phyloP scores from a whole-genome alignment of 2,113 vertebrate species.

The Eonycteris spelaea region DNA sequence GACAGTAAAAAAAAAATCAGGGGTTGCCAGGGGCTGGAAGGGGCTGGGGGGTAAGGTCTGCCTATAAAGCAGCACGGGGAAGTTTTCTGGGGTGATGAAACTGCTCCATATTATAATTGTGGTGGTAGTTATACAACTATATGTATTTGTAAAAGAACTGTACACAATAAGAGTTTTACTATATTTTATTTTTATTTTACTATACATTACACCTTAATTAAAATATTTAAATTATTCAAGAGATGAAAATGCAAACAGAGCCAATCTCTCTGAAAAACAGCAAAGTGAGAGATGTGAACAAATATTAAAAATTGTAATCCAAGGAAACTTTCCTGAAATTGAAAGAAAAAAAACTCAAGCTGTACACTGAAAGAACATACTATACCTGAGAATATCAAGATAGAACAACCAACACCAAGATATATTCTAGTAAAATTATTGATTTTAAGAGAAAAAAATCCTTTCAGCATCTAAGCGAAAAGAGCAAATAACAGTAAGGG shows the following conservation, averaged over 20 bases:
- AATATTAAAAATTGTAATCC: background rate
- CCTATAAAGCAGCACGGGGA: background rate
- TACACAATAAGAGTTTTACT: background rate
- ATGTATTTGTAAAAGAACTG: background rate
- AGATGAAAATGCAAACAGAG: background rate
- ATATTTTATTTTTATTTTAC: background rate
- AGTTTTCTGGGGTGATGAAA: background rate
- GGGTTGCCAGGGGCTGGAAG: background rate
- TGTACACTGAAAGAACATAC: background rate
- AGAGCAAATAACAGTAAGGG: background rate
- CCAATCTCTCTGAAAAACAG: background rate
- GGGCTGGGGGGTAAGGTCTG: background rate
- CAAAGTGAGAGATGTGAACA: background rate
- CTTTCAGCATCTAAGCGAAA: background rate
- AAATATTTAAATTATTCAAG: background rate
- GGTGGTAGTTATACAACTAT: background rate
- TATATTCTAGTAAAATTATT: background rate
- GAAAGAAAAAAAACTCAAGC: background rate
- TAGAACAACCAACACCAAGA: background rate
- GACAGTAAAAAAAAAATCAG: background rate
- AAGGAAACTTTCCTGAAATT: background rate
- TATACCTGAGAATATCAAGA: background rate
- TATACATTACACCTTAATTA: background rate
- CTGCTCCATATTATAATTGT: background rate
- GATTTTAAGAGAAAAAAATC: background rate